Evolutionary conservation across 2,888 invertebrate species (phyloP).

Genomic region (Sussaba pulchella): DNA sequence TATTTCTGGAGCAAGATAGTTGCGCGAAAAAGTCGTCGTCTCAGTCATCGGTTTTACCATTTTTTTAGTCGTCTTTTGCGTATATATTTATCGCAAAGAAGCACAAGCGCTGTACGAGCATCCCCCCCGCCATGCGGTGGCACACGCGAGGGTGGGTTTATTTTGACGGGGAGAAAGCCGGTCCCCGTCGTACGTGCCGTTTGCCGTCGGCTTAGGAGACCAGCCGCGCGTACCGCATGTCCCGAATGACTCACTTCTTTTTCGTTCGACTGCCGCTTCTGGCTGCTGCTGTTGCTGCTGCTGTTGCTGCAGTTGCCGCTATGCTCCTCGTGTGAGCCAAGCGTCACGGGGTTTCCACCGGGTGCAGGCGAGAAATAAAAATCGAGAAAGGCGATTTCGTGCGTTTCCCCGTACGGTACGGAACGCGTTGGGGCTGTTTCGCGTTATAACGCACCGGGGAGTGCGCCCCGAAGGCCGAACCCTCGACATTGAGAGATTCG

Average conservation of each 20-base stretch:
- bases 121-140: slow-evolving; percentile 27
- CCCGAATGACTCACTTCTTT: slow-evolving; percentile 52
- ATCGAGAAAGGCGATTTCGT: background rate
- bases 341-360: slow-evolving; percentile 40
- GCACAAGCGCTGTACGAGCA: background rate
- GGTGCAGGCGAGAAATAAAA: slow-evolving; percentile 35
- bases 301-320: too few species aligned
- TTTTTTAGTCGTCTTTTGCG: slow-evolving; percentile 33
- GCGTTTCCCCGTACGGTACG: slow-evolving; percentile 1
- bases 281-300: too few species aligned
- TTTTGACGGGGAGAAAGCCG: slow-evolving; percentile 54
- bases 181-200: slow-evolving; percentile 27
- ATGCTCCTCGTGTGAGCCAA: background rate
- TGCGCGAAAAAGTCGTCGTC: too few species aligned
- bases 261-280: slow-evolving; percentile 1
- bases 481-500: background rate
- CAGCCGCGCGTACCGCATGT: slow-evolving; percentile 9
- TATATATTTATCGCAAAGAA: slow-evolving; percentile 45
- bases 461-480: background rate
- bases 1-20: too few species aligned
- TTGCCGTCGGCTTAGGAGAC: slow-evolving; percentile 4
- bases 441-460: background rate
- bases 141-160: slow-evolving; percentile 58
- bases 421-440: background rate
- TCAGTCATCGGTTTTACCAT: background rate